A percentile compares a stretch with the other conserved stretches of the same genome.
Evolutionary conservation across 2,113 vertebrate species (phyloP).

Genomic region (Heterochromis multidens): DNA sequence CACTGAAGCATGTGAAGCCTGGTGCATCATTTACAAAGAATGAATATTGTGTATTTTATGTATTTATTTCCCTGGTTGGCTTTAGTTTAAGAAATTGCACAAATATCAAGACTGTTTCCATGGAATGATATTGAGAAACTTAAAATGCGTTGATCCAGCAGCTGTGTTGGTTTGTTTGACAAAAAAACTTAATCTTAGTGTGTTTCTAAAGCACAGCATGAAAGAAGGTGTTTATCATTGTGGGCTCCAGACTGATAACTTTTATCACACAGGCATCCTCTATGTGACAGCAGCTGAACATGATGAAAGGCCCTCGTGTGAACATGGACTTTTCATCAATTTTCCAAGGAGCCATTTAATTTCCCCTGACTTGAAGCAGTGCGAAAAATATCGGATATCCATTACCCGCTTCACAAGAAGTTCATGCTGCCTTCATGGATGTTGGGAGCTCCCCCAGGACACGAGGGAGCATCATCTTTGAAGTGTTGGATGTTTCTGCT

Average conservation of each 20-base stretch:
- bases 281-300: background rate
- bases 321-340: conserved; percentile 6
- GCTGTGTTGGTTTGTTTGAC: no score
- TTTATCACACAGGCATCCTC: background rate
- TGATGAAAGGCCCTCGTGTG: conserved; percentile 16
- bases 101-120: background rate
- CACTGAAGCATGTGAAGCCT: background rate
- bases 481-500: background rate
- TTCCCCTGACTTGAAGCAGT: background rate
- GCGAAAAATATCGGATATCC: background rate
- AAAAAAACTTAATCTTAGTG: background rate
- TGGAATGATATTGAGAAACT: background rate
- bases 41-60: background rate
- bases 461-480: background rate
- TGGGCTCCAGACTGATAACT: background rate
- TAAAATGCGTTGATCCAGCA: no score
- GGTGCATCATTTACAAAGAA: background rate
- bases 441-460: background rate
- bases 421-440: background rate
- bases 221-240: background rate
- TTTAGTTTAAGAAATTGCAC: no score
- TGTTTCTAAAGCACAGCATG: background rate
- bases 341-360: conserved; percentile 19
- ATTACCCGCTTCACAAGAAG: background rate
- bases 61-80: background rate